Evolutionary conservation across 2,113 vertebrate genomes (phyloP), one percentile per base, ranked within the genome.

Genomic region (Stegastes partitus): DNA sequence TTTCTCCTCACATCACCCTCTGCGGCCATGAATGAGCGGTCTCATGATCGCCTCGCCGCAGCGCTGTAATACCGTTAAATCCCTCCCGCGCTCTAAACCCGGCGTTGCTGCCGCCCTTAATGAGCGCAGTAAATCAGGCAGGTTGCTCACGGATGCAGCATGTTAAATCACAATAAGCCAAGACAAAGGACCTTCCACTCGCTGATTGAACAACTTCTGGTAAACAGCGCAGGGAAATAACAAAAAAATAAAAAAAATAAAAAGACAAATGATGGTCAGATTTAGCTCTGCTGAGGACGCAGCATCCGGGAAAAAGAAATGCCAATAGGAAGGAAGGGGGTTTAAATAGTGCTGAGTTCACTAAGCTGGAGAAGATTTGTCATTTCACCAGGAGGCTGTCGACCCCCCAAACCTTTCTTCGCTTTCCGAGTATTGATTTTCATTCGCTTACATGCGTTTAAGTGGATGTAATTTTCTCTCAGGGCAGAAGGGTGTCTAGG

Each of bases 101-200:
- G 23, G 47, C 19, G 0, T 55, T 62, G 82, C 76, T 23, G 55
- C 51, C 73, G 49, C 71, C 67, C 47, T 55, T 89, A 87, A 90
- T 89, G 79, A 88, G 70, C 44, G 54, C 50, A 72, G 70, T 90
- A 87, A 91, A 89, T 91, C 86, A 87, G 80, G 61, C 72, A 39
- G 75, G 81, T 69, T 66, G 71, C 84, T 77, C 79, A 47, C 56
- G 11, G 73, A 85, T 77, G 74, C 76, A 77, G 69, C 74, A 6
- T 26, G 79, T 82, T 83, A 71, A 82, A 91, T 82, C 68, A 79
- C 78, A 86, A 84, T 83, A 55, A 81, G 74, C 44, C 45, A 65
- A 79, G 80, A 82, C 68, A 81, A 61, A 84, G 72, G 45, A 75
- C 66, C 81, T 73, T 77, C 62, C 12, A 57, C 42, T 58, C 26